phyloP scores from a whole-genome alignment of 53 echinoderm and acorn worm genomes.

The Crossaster papposus region DNA sequence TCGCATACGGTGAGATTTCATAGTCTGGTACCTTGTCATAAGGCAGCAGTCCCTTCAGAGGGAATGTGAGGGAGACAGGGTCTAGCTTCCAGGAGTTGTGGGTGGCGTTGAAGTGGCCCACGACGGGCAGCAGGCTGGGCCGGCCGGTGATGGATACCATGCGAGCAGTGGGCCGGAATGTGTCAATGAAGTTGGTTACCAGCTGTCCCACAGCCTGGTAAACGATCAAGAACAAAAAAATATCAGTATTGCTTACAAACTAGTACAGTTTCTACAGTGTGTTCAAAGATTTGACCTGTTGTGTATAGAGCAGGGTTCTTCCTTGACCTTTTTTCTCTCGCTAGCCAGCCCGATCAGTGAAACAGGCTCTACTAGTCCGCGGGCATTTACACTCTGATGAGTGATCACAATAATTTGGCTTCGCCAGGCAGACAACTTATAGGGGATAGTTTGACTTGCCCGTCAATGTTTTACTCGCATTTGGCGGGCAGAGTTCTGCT shows the following conservation, averaged over 20 bases:
- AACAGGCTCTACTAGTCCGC: too few relatives aligned
- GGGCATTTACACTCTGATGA: too few relatives aligned
- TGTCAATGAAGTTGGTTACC: conserved; percentile 86
- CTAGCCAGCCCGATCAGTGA: too few relatives aligned
- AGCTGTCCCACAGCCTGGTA: conserved; percentile 77
- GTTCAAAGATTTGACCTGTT: too few relatives aligned
- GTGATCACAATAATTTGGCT: too few relatives aligned
- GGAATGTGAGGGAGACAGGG: conserved; percentile 78
- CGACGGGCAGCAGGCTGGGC: conserved; percentile 78
- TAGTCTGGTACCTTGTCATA: conserved; percentile 82
- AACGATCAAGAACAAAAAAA: not conserved
- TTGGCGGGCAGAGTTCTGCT: too few relatives aligned
- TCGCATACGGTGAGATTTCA: not conserved
- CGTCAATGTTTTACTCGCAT: too few relatives aligned
- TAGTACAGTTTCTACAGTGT: too few relatives aligned
- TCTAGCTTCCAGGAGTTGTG: conserved; percentile 97
- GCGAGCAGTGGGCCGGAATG: conserved; percentile 86
- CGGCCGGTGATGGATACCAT: conserved; percentile 91
- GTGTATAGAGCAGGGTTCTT: too few relatives aligned
- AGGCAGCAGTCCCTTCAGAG: conserved; percentile 87
- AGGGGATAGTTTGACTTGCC: too few relatives aligned
- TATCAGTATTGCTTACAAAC: not conserved
- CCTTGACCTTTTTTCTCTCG: too few relatives aligned
- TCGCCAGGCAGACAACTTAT: too few relatives aligned
- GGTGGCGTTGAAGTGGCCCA: conserved; percentile 88